Evolutionary conservation across 2,113 vertebrate species (phyloP).

Genomic region (Picathartes gymnocephalus): DNA sequence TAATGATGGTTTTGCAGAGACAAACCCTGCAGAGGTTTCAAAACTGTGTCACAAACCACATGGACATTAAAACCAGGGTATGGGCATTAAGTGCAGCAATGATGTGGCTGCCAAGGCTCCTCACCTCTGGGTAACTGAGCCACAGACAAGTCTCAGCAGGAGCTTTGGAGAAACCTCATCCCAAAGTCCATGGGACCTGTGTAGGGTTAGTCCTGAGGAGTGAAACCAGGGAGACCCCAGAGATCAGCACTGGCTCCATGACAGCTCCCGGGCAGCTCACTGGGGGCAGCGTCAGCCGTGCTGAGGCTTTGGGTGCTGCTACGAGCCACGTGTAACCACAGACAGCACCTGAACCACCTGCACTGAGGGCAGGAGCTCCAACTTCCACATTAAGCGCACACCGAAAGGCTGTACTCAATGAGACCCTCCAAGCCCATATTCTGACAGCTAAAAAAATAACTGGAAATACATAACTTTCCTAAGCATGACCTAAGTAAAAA

Average conservation of each 20-base stretch:
- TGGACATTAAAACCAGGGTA: background rate
- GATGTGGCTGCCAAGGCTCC: background rate
- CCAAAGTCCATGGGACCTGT: background rate
- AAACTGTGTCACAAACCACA: background rate
- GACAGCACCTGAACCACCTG: accelerated
- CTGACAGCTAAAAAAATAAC: background rate
- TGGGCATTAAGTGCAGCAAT: background rate
- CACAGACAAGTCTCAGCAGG: background rate
- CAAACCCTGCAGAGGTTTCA: background rate
- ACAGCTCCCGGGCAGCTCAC: background rate
- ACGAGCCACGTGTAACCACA: background rate
- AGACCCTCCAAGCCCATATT: background rate
- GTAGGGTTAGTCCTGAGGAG: background rate
- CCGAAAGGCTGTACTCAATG: background rate
- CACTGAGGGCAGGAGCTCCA: background rate
- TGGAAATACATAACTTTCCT: background rate
- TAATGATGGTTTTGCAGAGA: background rate
- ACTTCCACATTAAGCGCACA: background rate
- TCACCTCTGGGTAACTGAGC: background rate
- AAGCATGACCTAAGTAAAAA: background rate
- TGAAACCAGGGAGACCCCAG: background rate
- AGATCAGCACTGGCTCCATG: accelerated
- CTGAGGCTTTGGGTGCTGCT: background rate
- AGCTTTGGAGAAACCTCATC: accelerated
- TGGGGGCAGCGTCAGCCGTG: background rate